These are phyloP conservation scores for Pandion haliaetus DNA, from an alignment of 2,113 vertebrate genomes.

Conservation along the genomic window DNA sequence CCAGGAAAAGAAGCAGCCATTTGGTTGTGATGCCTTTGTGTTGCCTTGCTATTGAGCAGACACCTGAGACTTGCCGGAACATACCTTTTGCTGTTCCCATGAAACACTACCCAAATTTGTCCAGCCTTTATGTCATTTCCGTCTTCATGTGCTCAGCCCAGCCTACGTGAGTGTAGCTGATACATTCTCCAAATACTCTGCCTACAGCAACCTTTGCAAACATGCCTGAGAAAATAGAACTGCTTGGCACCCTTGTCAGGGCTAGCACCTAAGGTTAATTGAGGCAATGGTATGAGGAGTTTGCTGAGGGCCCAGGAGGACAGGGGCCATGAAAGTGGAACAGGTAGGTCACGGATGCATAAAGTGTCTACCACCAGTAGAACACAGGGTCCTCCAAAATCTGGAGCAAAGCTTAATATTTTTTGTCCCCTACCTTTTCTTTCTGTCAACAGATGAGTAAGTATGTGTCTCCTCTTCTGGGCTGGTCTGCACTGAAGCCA, in stretches of 20 bases:
- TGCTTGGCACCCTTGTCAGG: neutral
- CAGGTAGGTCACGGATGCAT: neutral
- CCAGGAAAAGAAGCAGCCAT: neutral
- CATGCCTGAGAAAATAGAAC: neutral
- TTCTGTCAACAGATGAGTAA: neutral
- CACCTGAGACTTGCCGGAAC: neutral
- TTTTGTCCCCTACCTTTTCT: neutral
- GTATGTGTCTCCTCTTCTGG: neutral
- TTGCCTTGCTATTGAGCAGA: neutral
- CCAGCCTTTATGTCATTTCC: neutral
- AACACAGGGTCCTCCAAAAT: neutral
- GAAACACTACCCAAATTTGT: neutral
- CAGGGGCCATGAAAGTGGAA: neutral
- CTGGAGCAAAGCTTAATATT: neutral
- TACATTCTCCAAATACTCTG: neutral
- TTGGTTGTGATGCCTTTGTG: neutral
- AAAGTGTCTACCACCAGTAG: neutral
- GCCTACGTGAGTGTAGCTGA: rapidly evolving
- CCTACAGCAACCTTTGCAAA: neutral
- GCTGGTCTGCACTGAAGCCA: neutral
- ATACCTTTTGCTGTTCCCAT: neutral
- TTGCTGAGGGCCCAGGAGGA: rapidly evolving
- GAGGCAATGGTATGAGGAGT: neutral
- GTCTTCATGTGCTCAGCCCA: neutral
- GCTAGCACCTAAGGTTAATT: neutral